Conservation (phyloP, 1,140 invertebrate species). For the Drosophila mojavensis region DNA sequence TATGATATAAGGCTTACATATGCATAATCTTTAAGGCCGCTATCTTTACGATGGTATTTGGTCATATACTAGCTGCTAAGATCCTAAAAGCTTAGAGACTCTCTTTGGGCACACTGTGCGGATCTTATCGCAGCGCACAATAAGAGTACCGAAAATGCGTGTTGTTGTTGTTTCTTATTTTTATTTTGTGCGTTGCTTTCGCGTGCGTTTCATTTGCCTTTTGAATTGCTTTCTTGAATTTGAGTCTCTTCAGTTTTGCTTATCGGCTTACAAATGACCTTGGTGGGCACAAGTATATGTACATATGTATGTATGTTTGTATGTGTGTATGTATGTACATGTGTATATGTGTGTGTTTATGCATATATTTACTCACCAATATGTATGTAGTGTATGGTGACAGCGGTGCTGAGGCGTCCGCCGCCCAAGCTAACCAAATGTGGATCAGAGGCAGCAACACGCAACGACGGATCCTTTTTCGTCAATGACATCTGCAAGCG, state of each 20-base stretch:
- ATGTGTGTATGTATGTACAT: slow-evolving; percentile 60
- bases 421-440: slow-evolving; percentile 95
- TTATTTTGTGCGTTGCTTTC: slow-evolving; percentile 15
- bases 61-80: slow-evolving; percentile 1
- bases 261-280: slow-evolving; percentile 62
- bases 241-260: slow-evolving; percentile 28
- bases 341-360: slow-evolving; percentile 42
- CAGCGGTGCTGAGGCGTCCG: slow-evolving; percentile 94
- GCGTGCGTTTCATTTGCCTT: slow-evolving; percentile 24
- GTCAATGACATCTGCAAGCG: slow-evolving; percentile 81
- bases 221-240: slow-evolving; percentile 37
- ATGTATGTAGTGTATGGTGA: slow-evolving; percentile 93
- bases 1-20: slow-evolving; percentile 21
- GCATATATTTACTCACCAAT: slow-evolving; percentile 88
- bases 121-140: slow-evolving; percentile 34
- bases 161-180: not conserved
- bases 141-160: slow-evolving; percentile 13
- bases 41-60: slow-evolving; percentile 46
- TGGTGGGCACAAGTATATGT: not conserved
- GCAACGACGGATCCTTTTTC: slow-evolving; percentile 83
- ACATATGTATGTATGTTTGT: slow-evolving; percentile 74
- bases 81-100: slow-evolving; percentile 39
- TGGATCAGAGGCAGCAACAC: slow-evolving; percentile 93
- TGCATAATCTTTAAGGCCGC: slow-evolving; percentile 7
- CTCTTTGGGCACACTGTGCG: slow-evolving; percentile 39